Evolutionary conservation across 2,888 invertebrate species (phyloP), one percentile per base, ranked within the genome.

Genomic region (Antheraea assamensis): DNA sequence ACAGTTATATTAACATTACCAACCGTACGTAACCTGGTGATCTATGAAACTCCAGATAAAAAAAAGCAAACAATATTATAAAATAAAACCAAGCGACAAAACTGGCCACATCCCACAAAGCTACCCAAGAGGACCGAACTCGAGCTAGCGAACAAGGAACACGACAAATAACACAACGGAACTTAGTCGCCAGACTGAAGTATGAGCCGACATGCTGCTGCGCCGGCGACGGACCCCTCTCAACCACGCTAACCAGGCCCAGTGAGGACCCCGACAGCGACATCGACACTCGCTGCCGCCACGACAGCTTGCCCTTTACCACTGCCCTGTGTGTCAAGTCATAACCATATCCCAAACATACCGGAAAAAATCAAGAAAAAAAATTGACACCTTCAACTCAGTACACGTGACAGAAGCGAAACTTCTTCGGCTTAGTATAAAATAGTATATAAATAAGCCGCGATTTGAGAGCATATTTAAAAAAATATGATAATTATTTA

Each of bases 241-340:
- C 78, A 75, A 83, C 35, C 52, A 78, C 72, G 76, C 75, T 78
- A 75, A 83, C 35, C 52, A 78, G 73, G 76, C 75, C 77, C 76
- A 83, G 78, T 3, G 84, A 76, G 52, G 83, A 82, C 75, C 82
- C 82, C 78, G 80, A 77, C 73, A 87, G 76, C 42, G 85, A 80
- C 58, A 87, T 75, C 27, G 87, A 85, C 47, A 88, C 76, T 24
- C 87, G 87, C 71, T 83, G 83, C 72, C 89, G 87, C 92, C 91
- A 91, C 27, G 84, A 80, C 74, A 81, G 75, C 76, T 82, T 81
- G 74, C 77, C 78, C 76, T 80, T 78, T 74, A 78, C 71, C 61
- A 47, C 35, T 10, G 35, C 47, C 71, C 70, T 71, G 66, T 61
- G 61, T 49, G 31, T 35, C 24, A 35, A 19, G 52, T 80, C 58